A percentile compares a stretch with the other conserved stretches of the same genome.
Conservation (phyloP, 2,113 vertebrate species). For the Laticauda laticaudata region DNA sequence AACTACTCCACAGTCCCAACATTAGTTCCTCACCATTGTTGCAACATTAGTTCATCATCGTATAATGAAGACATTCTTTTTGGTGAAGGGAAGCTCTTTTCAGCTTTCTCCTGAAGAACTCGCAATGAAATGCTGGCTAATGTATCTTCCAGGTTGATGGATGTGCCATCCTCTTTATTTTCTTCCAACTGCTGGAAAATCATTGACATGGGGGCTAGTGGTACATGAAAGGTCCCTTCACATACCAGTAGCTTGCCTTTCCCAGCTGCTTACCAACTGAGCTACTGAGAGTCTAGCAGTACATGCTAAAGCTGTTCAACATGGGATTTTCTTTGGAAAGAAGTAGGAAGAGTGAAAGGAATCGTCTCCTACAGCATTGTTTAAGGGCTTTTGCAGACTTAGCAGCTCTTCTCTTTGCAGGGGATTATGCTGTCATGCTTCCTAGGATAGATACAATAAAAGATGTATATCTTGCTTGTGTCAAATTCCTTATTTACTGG, state of each 20-base stretch:
- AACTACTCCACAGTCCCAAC: neutral
- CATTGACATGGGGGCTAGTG: neutral
- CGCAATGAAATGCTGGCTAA: neutral
- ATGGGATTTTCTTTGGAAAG: neutral
- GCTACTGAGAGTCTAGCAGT: neutral
- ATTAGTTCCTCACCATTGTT: neutral
- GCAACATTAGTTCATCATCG: neutral
- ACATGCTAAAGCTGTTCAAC: neutral
- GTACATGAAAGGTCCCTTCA: neutral
- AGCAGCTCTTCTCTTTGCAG: neutral
- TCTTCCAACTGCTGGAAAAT: neutral
- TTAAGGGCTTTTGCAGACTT: neutral
- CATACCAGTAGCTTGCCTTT: neutral
- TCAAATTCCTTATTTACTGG: neutral
- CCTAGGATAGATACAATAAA: neutral
- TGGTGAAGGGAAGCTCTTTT: neutral
- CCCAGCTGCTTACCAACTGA: neutral
- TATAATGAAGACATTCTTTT: neutral
- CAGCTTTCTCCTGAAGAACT: neutral
- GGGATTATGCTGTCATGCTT: neutral
- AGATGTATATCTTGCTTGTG: neutral
- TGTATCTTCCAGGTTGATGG: neutral
- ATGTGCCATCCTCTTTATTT: neutral
- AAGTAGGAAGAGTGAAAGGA: neutral
- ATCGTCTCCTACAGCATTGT: neutral